Evolutionary conservation across 2,797 vertebrate species (phyloP).

Genomic region (Aplochiton taeniatus): DNA sequence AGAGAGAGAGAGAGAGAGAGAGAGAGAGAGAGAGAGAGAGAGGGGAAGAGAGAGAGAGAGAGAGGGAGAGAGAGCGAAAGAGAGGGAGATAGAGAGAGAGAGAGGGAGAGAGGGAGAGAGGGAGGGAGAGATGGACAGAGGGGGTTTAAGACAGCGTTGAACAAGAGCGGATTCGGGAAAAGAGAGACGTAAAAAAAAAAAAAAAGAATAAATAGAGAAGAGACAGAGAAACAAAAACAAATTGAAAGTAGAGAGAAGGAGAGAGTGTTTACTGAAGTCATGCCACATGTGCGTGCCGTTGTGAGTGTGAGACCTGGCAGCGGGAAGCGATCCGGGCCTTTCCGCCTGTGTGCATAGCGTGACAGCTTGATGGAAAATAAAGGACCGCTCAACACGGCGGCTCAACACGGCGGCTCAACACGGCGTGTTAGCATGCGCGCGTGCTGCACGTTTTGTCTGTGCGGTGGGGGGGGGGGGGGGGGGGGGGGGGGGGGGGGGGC

Average conservation of each 20-base stretch:
- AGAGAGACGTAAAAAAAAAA: constrained; percentile 1
- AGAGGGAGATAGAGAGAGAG: constrained; percentile 8
- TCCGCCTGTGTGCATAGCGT: constrained; percentile 18
- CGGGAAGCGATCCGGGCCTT: constrained; percentile 1
- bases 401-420: neutral
- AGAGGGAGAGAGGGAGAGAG: neutral
- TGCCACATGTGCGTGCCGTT: constrained; percentile 22
- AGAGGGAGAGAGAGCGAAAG: neutral
- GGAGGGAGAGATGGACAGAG: neutral
- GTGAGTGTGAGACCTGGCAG: constrained; percentile 47
- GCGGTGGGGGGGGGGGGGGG: too few relatives aligned
- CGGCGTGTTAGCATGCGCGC: constrained; percentile 13
- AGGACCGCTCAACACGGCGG: neutral
- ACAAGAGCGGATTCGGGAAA: constrained; percentile 2
- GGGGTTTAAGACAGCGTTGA: neutral
- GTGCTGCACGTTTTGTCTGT: too few relatives aligned
- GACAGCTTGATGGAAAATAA: constrained; percentile 36
- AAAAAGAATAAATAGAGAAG: constrained; percentile 13
- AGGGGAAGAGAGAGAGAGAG: neutral
- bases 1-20: constrained; percentile 29
- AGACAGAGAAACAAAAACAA: neutral
- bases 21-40: constrained; percentile 6
- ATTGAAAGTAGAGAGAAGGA: constrained; percentile 10
- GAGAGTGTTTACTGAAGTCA: constrained; percentile 28
- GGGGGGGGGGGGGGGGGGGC: too few relatives aligned